Percentiles rank a stretch among this genome's conserved stretches.
Conservation (phyloP, 2,797 vertebrate genomes). For the Hylomyscus alleni region DNA sequence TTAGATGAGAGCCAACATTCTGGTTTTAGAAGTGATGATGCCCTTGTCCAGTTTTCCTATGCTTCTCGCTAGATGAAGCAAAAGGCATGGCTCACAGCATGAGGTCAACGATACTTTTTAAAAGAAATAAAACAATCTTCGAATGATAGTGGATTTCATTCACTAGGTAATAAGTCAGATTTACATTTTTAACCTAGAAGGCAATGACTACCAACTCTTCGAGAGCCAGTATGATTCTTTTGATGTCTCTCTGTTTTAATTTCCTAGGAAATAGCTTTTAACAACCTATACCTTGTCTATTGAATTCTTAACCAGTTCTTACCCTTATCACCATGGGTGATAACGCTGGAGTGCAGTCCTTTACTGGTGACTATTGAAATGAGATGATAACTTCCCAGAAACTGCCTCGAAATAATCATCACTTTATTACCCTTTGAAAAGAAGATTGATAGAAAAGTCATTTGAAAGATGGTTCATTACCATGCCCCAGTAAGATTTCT, state of each 20-base stretch:
- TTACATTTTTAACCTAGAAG: constrained; percentile 80
- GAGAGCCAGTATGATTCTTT: constrained; percentile 76
- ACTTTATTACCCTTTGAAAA: constrained; percentile 85
- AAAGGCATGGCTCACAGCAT: neutral
- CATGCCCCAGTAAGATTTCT: constrained; percentile 80
- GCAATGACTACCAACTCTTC: constrained; percentile 73
- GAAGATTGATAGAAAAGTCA: constrained; percentile 85
- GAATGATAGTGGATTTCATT: constrained; percentile 67
- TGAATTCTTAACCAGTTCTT: constrained; percentile 75
- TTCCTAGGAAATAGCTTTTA: constrained; percentile 80
- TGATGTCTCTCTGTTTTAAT: constrained; percentile 83
- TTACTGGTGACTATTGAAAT: constrained; percentile 79
- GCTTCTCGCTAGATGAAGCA: neutral
- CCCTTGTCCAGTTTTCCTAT: neutral
- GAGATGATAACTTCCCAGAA: constrained; percentile 82
- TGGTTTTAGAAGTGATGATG: constrained; percentile 30
- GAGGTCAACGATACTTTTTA: neutral
- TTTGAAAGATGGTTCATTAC: constrained; percentile 84
- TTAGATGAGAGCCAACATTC: neutral
- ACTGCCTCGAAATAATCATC: constrained; percentile 83
- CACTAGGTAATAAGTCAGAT: constrained; percentile 77
- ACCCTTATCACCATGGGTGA: constrained; percentile 52
- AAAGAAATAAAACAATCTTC: constrained; percentile 65
- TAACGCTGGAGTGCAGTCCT: constrained; percentile 44
- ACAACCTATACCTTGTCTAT: constrained; percentile 74